phyloP scores from a whole-genome alignment of 2,113 vertebrate genomes.

The Delphinapterus leucas region DNA sequence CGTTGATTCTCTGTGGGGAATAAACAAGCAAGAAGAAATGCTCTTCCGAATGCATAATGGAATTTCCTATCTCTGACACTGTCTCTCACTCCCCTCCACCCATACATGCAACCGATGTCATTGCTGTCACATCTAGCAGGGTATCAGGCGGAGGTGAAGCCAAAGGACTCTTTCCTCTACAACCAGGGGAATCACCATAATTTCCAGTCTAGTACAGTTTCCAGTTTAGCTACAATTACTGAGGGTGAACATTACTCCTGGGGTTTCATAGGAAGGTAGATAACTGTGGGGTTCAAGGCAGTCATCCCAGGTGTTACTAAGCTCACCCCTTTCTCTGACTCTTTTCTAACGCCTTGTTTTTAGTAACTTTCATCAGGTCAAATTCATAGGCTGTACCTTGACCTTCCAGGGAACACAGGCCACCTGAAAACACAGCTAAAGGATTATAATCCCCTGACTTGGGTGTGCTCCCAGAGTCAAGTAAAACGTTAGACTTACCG shows the following conservation, averaged over 20 bases:
- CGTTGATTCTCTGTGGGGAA: conserved; percentile 40
- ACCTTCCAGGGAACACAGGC: background rate
- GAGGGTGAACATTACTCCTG: background rate
- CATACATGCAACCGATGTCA: too few relatives aligned
- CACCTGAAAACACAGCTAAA: background rate
- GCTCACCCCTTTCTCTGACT: background rate
- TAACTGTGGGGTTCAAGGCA: background rate
- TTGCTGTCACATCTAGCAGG: background rate
- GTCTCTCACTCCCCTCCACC: background rate
- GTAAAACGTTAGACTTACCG: background rate
- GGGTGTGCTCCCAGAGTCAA: background rate
- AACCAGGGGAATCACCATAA: background rate
- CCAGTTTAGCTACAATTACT: too few relatives aligned
- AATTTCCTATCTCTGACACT: background rate
- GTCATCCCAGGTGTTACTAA: background rate
- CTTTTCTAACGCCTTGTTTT: background rate
- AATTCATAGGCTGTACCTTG: background rate
- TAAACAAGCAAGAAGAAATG: background rate
- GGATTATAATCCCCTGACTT: background rate
- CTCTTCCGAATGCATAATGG: background rate
- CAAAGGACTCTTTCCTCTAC: background rate
- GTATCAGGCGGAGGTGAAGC: background rate
- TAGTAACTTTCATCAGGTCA: background rate
- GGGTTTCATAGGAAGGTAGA: background rate
- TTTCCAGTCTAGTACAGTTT: too few relatives aligned